Conservation (phyloP, 2,113 vertebrate species). For the Lycaon pictus region DNA sequence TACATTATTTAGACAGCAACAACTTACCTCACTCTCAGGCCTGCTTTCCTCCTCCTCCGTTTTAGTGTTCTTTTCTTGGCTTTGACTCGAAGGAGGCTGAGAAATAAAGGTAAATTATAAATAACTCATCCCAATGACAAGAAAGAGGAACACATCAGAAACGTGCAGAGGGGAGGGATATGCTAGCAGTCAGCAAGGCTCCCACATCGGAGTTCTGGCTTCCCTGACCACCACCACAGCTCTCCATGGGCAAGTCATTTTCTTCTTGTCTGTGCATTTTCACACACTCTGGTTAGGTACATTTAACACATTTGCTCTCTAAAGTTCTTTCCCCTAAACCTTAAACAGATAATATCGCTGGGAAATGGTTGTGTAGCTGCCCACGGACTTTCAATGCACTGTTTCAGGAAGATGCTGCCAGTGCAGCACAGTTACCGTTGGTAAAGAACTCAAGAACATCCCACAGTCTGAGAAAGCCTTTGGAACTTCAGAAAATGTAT, state of each 20-base stretch:
- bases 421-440: background rate
- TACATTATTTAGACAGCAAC: background rate
- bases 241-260: background rate
- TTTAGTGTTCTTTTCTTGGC: conserved; percentile 82
- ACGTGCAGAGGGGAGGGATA: background rate
- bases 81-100: conserved; percentile 68
- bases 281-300: background rate
- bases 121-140: background rate
- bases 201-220: background rate
- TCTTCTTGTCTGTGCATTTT: background rate
- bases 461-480: background rate
- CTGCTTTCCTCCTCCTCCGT: conserved; percentile 72
- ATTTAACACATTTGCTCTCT: background rate
- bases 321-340: background rate
- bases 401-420: background rate
- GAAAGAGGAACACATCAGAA: background rate
- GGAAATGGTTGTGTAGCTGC: background rate
- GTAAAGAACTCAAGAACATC: background rate
- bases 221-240: background rate
- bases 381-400: background rate
- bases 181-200: background rate
- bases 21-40: conserved; percentile 84
- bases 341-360: background rate
- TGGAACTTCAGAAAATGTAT: background rate
- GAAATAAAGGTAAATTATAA: conserved; percentile 54